Evolutionary conservation across 2,113 vertebrate genomes (phyloP).

Genomic region (Ciconia maguari): DNA sequence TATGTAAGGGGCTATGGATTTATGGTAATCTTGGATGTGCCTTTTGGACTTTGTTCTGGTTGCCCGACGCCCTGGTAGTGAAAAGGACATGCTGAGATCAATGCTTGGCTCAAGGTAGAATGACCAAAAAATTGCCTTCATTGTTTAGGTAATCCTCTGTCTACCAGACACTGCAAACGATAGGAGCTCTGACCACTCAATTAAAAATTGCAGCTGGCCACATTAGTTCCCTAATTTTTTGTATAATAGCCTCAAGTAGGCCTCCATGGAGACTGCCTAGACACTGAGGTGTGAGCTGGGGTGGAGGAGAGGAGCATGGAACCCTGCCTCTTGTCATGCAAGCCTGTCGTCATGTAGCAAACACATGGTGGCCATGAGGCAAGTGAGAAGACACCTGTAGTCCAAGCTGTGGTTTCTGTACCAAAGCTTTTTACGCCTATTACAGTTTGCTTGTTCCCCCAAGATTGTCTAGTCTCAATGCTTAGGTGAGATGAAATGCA

Average conservation of each 20-base stretch:
- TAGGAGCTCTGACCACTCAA: neutral
- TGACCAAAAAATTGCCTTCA: neutral
- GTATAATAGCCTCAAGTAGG: fast-evolving
- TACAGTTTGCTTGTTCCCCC: neutral
- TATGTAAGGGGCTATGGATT: neutral
- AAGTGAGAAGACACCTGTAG: neutral
- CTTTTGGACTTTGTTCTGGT: neutral
- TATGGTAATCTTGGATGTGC: neutral
- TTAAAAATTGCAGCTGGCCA: neutral
- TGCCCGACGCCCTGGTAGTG: neutral
- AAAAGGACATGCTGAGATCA: neutral
- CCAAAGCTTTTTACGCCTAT: neutral
- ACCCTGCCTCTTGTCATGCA: neutral
- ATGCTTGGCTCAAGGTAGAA: neutral
- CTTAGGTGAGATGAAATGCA: neutral
- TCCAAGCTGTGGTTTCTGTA: fast-evolving
- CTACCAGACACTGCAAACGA: neutral
- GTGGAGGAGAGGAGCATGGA: neutral
- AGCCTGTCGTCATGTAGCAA: neutral
- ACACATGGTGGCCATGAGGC: fast-evolving
- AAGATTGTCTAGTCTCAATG: neutral
- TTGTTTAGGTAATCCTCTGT: neutral
- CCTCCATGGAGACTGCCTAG: neutral
- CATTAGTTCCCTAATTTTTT: neutral
- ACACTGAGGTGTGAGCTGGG: neutral